Base-by-base conservation (phyloP, 2,797 vertebrate species). In the Dermochelys coriacea region DNA sequence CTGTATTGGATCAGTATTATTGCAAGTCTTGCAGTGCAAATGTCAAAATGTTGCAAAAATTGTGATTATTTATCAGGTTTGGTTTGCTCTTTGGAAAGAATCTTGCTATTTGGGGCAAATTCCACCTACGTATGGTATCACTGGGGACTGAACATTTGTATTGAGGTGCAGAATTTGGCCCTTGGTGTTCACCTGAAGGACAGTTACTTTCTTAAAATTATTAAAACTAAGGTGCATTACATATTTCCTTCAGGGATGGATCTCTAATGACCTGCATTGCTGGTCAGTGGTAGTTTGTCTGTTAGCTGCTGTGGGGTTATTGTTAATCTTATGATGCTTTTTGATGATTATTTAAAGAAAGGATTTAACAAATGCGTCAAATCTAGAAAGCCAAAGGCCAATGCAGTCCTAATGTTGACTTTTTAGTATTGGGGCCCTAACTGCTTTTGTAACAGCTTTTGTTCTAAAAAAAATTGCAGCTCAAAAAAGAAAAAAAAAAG, bases 271-370 rank as follows among this genome's bases (percentile, higher is more conserved):
- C 91, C 45, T 81, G 89, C 52, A 0, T 50, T 87, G 84, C 78
- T 87, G 91, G 79, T 95, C 85, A 93, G 75, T 55, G 16, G 3
- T 86, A 45, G 85, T 51, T 82, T 95, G 49, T 14, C 86, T 41
- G 37, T 41, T 71, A 71, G 23, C 75, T 91, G 75, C 83, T 86
- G 82, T 47, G 19, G 61, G 49, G 3, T 84, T 87, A 31, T 18
- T 31, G 27, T 77, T 29, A 45, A 49, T 92, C 92, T 93, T 84
- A 34, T 92, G 77, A 74, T 78, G 41, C 92, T 41, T 74, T 74
- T 25, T 74, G n/a, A 23, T 45, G 21, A 45, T n/a, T n/a, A n/a
- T n/a, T n/a, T n/a, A n/a, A n/a, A n/a, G n/a, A n/a, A n/a, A n/a
- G n/a, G n/a, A n/a, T n/a, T n/a, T n/a, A n/a, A n/a, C n/a, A n/a